Evolutionary conservation across 92 coral and sea anemone species (phyloP), one percentile per base, ranked within the genome.

Genomic region (Parazoanthus darwini): DNA sequence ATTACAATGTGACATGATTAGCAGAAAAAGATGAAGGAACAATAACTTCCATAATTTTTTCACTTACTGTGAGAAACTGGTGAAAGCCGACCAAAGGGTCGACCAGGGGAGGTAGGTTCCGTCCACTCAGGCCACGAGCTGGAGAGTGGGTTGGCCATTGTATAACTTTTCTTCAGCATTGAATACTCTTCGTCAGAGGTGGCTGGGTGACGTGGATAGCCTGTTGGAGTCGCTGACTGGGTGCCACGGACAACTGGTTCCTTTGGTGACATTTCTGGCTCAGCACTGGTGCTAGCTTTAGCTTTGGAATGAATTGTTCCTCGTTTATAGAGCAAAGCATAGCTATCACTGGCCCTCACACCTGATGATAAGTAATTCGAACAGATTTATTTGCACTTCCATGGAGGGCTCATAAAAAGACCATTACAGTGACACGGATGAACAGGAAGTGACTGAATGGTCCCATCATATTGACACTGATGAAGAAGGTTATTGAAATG

Each of bases 91-190:
- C 98, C 98, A 90, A 71, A 92, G 22, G 98, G 98, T 67, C 93
- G 92, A 37, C 92, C 94, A 75, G 94, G 71, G 15, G 93, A 90
- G 9, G 87, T 70, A 1, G 91, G 86, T 25, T 95, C 98, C 14
- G 98, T 91, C 98, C 98, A 95, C 35, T 95, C 94, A 70, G 98
- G 98, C 98, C 98, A 93, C 0, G 98, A 95, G 67, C 92, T 93
- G 48, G 98, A 95, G 85, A 95, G 80, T 2, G 93, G 79, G 79
- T 91, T 91, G 14, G 94, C 75, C 82, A 91, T 86, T 77, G 89
- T 88, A 77, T 93, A 93, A 51, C 93, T 92, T 76, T 90, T 90
- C 26, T 92, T 90, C 39, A 81, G 44, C 73, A 85, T 36, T 72
- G 88, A 82, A 73, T 68, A 58, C 29, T 94, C 98, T 8, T 94